These are phyloP conservation scores for Corythornis leucogaster DNA, from an alignment of 2,797 vertebrate genomes.

Conservation along the genomic window DNA sequence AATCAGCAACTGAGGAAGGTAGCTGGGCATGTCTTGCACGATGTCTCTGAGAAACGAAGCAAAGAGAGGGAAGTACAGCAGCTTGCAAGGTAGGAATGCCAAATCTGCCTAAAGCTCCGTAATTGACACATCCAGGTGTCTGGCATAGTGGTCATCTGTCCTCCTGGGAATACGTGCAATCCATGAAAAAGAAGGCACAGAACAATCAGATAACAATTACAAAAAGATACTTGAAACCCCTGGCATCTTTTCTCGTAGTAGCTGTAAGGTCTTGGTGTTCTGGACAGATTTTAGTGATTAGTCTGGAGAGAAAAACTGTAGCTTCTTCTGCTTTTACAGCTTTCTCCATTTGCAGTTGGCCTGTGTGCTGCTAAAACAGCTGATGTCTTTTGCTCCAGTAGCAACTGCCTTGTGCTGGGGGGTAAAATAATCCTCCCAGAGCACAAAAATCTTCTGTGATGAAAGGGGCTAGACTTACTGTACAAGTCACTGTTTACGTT, in stretches of 20 bases:
- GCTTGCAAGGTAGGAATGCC: conserved; percentile 71
- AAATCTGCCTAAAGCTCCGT: background rate
- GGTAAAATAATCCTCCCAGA: background rate
- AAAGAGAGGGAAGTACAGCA: conserved; percentile 32
- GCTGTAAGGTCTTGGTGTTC: background rate
- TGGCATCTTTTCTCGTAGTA: background rate
- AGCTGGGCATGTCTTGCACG: background rate
- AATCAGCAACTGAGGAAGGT: background rate
- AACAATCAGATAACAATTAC: background rate
- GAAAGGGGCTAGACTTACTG: background rate
- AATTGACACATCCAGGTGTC: background rate
- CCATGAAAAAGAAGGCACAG: background rate
- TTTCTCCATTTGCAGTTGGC: background rate
- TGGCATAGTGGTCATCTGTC: background rate
- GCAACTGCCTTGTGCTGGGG: background rate
- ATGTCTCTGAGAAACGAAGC: conserved; percentile 58
- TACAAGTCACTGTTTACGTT: background rate
- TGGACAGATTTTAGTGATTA: background rate
- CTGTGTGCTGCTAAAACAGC: background rate
- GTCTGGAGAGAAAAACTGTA: background rate
- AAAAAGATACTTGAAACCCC: background rate
- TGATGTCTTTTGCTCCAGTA: background rate
- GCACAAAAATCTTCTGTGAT: background rate
- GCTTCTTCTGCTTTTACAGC: background rate
- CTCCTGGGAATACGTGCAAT: background rate